phyloP scores from a whole-genome alignment of 2,888 invertebrate species.

The Leucophenga montana region DNA sequence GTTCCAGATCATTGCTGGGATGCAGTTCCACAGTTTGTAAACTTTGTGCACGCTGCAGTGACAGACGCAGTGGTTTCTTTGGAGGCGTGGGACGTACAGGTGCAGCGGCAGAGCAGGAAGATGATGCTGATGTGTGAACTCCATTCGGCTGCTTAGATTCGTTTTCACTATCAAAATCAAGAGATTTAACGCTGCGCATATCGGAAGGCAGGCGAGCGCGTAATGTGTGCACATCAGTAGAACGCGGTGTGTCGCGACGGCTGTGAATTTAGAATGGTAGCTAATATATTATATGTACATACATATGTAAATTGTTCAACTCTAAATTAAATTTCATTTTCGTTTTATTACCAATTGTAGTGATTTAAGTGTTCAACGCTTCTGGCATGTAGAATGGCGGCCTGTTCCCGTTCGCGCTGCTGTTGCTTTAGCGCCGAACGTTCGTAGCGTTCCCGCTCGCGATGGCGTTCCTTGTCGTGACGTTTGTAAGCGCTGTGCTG shows the following conservation, averaged over 20 bases:
- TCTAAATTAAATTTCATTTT: neutral
- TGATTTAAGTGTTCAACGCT: conserved; percentile 72
- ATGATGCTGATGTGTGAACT: neutral
- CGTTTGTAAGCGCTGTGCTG: conserved; percentile 45
- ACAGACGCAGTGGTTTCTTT: conserved; percentile 87
- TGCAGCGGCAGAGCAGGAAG: conserved; percentile 74
- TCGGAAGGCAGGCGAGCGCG: conserved; percentile 62
- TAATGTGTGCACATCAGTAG: conserved; percentile 55
- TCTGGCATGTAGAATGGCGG: conserved; percentile 65
- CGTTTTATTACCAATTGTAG: conserved; percentile 64
- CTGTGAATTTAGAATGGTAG: conserved; percentile 31
- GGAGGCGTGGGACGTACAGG: conserved; percentile 83
- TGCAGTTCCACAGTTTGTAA: conserved; percentile 79
- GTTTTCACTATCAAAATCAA: conserved; percentile 86
- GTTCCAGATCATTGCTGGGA: conserved; percentile 64
- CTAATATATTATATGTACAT: too few relatives aligned
- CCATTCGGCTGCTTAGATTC: conserved; percentile 66
- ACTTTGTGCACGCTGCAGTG: conserved; percentile 87
- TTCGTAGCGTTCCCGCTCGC: conserved; percentile 59
- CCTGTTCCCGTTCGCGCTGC: conserved; percentile 56
- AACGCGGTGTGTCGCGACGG: conserved; percentile 58
- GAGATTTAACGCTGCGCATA: conserved; percentile 79
- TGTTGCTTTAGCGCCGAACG: conserved; percentile 51
- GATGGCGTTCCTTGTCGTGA: conserved; percentile 64
- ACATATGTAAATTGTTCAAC: neutral